Base-by-base conservation (phyloP, 2,888 invertebrate genomes). In the Boloria selene region DNA sequence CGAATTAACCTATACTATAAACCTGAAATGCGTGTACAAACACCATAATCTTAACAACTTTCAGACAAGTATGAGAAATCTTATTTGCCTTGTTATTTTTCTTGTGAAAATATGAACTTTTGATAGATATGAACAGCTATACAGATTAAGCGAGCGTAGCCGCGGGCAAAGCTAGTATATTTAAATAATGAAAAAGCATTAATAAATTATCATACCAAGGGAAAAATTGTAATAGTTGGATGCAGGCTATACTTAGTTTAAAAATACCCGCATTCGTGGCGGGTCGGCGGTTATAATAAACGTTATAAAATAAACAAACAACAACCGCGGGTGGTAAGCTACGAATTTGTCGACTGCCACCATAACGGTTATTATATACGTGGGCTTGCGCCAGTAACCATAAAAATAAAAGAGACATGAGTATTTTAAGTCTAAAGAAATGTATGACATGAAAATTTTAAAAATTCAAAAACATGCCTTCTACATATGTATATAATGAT, bases 241-340 rank as follows among this genome's bases (percentile, higher is more conserved):
- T n/a, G 16, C 14, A 16, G 47, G 47, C 16, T 49, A 49, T 16
- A 49, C 14, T 16, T 49, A 49, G 16, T 49, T 49, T 16, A 7
- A 49, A 49, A 49, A 49, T 16, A 49, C 4, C 31, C 47, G 16
- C 16, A 49, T 31, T 14, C 50, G 59, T 50, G 59, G 59, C n/a
- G 59, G 49, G 50, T 59, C 50, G 14, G 14, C 31, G 13, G 55
- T 64, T 52, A 52, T 58, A 64, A 64, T 58, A 64, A 64, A 64
- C 52, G 31, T 54, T 56, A 51, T 56, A 61, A 58, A 47, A 56
- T 62, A 62, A 58, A 64, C 64, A 64, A 61, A 61, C 55, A 61
- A 38, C 31, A 54, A 68, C 68, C 64, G 55, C 68, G 64, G 68
- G 68, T 53, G 61, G 64, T 68, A 56, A 66, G 38, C 50, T 44